phyloP scores from a whole-genome alignment of 2,797 vertebrate species.

The Yasuhikotakia modesta region DNA sequence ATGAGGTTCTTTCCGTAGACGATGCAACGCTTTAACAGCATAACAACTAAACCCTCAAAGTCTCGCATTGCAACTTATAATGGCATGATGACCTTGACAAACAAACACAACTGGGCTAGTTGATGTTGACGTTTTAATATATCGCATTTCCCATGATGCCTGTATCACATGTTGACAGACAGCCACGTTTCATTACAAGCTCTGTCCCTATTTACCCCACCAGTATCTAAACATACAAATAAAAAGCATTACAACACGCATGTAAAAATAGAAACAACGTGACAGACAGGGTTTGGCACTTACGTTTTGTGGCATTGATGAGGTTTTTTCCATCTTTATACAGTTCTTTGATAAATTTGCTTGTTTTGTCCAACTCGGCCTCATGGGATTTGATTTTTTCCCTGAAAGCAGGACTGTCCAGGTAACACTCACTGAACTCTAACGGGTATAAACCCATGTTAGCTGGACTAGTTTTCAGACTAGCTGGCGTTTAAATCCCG shows the following conservation, averaged over 20 bases:
- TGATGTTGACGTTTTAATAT: not conserved
- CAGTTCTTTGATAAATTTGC: constrained; percentile 96
- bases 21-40: not conserved
- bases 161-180: not conserved
- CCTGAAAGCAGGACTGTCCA: constrained; percentile 92
- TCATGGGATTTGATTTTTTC: constrained; percentile 93
- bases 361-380: constrained; percentile 94
- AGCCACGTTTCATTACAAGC: no score
- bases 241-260: not conserved
- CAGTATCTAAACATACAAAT: not conserved
- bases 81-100: constrained; percentile 26
- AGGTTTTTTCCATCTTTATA: constrained; percentile 98
- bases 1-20: not conserved
- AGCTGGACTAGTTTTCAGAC: constrained; percentile 38
- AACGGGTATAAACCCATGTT: constrained; percentile 93
- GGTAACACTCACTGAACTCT: constrained; percentile 97
- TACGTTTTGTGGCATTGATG: constrained; percentile 94
- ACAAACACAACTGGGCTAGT: not conserved
- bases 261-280: not conserved
- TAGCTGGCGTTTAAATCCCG: constrained; percentile 15
- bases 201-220: not conserved
- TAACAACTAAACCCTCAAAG: not conserved
- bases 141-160: not conserved
- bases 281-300: constrained; percentile 66
- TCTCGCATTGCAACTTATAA: not conserved